A percentile compares a stretch with the other conserved stretches of the same genome.
Conservation (phyloP, 2,888 invertebrate genomes). For the Aplocera efformata region DNA sequence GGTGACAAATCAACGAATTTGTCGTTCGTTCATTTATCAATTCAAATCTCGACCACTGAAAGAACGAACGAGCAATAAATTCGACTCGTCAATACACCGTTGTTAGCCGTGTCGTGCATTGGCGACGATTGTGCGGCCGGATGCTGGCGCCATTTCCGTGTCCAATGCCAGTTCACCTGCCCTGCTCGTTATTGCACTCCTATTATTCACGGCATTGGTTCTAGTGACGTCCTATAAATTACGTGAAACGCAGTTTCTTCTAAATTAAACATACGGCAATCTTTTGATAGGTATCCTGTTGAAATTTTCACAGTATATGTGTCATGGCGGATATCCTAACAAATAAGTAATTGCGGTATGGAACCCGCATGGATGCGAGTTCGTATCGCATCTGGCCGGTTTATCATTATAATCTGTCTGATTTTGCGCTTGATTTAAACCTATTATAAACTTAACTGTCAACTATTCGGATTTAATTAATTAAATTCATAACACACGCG, state of each 20-base stretch:
- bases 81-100: conserved; percentile 23
- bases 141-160: conserved; percentile 64
- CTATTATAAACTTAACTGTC: no score
- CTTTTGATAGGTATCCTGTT: not conserved
- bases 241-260: not conserved
- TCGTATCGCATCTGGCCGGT: no score
- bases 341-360: no score
- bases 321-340: no score
- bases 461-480: no score
- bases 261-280: no score
- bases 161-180: conserved; percentile 54
- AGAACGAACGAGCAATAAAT: conserved; percentile 23
- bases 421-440: no score
- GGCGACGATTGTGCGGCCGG: conserved; percentile 64
- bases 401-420: no score
- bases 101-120: conserved; percentile 26
- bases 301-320: no score
- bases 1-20: conserved; percentile 1
- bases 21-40: conserved; percentile 11
- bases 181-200: conserved; percentile 46
- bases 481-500: no score
- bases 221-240: conserved; percentile 8
- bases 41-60: conserved; percentile 13
- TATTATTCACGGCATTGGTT: conserved; percentile 37
- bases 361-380: no score